These are phyloP conservation scores for Tyria jacobaeae DNA, from an alignment of 2,888 invertebrate species.

Conservation along the genomic window DNA sequence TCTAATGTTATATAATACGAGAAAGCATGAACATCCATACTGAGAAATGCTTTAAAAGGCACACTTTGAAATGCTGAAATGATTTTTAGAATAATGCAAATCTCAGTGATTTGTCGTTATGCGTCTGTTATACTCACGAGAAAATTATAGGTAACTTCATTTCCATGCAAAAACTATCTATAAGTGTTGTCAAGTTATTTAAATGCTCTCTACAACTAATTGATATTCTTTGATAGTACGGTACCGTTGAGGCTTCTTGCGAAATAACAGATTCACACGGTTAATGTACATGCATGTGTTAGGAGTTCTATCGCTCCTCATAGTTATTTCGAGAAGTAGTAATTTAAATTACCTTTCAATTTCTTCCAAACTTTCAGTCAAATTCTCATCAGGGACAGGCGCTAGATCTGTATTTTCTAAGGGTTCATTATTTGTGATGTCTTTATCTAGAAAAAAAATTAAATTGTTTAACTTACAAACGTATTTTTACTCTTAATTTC, in stretches of 20 bases:
- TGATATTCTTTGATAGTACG: constrained; percentile 32
- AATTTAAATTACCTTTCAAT: constrained; percentile 73
- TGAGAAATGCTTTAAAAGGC: background rate
- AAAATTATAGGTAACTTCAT: constrained; percentile 31
- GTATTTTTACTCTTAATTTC: no score
- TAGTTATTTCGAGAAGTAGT: constrained; percentile 1
- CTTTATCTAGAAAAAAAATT: constrained; percentile 74
- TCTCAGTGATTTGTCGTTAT: background rate
- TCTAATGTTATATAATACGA: constrained; percentile 12
- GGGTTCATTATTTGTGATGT: constrained; percentile 83
- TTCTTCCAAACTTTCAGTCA: constrained; percentile 77
- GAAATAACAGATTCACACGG: background rate
- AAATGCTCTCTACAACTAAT: constrained; percentile 35
- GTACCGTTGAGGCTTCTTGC: constrained; percentile 24
- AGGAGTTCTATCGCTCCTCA: no score
- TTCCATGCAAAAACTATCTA: constrained; percentile 29
- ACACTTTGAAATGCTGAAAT: background rate
- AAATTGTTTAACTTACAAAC: background rate
- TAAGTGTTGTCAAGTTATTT: constrained; percentile 25
- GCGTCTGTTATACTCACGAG: constrained; percentile 38
- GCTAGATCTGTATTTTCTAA: constrained; percentile 83
- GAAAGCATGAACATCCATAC: constrained; percentile 5
- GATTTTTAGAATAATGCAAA: constrained; percentile 4
- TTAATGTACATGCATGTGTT: no score
- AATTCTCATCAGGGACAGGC: constrained; percentile 79